Conservation (phyloP, 2,797 vertebrate genomes). For the Monodelphis domestica region DNA sequence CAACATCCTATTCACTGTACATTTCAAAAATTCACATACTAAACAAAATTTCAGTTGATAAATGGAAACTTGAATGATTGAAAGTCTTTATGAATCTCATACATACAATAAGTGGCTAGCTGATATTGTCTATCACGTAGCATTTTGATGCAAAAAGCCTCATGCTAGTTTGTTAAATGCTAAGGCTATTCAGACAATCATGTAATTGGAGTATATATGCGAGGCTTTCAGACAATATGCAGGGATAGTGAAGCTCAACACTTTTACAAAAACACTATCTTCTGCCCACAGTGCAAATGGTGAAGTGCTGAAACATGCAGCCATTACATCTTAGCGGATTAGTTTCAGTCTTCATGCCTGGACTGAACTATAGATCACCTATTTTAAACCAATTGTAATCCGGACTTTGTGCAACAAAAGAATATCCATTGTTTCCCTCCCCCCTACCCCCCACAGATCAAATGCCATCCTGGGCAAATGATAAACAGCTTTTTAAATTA, state of each 20-base stretch:
- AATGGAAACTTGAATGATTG: conserved; percentile 86
- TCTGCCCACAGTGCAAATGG: conserved; percentile 72
- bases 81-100: conserved; percentile 85
- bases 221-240: conserved; percentile 81
- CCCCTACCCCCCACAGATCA: too few species aligned
- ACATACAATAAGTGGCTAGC: conserved; percentile 85
- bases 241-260: conserved; percentile 76
- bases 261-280: conserved; percentile 69
- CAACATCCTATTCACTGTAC: conserved; percentile 90
- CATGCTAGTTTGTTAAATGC: conserved; percentile 85
- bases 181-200: conserved; percentile 84
- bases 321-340: conserved; percentile 62
- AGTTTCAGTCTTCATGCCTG: conserved; percentile 72
- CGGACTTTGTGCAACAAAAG: conserved; percentile 77
- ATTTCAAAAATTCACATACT: conserved; percentile 89
- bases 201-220: conserved; percentile 79
- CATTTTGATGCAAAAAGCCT: conserved; percentile 86
- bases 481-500: conserved; percentile 71
- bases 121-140: conserved; percentile 86
- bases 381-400: conserved; percentile 77
- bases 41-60: conserved; percentile 87
- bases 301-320: conserved; percentile 82
- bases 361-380: conserved; percentile 75
- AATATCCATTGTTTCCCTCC: conserved; percentile 54
- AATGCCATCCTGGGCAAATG: conserved; percentile 81